Percentiles rank a stretch among this genome's conserved stretches.
These are phyloP conservation scores for Cyprinodon brontotheroides DNA, from an alignment of 2,113 vertebrate genomes.

Conservation along the genomic window DNA sequence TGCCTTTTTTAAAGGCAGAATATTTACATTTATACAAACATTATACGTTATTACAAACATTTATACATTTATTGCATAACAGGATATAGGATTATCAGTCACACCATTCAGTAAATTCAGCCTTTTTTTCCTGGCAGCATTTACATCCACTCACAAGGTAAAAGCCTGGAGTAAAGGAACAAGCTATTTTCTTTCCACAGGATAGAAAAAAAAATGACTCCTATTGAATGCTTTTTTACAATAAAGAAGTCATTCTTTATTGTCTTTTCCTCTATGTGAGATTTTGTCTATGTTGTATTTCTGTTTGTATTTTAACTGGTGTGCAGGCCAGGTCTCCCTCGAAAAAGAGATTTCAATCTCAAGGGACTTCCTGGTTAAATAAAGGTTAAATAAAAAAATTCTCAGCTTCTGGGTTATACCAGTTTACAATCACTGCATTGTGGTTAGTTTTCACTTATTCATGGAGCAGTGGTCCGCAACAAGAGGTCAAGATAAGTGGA, in stretches of 20 bases:
- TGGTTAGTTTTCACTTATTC: conserved; percentile 14
- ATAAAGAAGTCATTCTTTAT: conserved; percentile 12
- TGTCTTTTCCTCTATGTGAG: no score
- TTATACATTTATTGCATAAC: not conserved
- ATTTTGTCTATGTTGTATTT: no score
- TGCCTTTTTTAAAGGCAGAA: not conserved
- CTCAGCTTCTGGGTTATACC: not conserved
- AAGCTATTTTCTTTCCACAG: not conserved
- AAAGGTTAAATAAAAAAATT: no score
- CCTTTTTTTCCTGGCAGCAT: not conserved
- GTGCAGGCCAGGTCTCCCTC: no score
- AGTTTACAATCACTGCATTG: conserved; percentile 20
- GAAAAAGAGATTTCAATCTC: no score
- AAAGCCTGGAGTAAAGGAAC: not conserved
- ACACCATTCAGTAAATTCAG: not conserved
- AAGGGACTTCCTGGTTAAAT: no score
- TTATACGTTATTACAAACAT: no score
- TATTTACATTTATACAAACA: no score
- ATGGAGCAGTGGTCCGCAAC: conserved; percentile 7
- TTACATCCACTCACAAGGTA: not conserved
- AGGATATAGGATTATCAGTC: not conserved
- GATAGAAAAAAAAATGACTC: not conserved
- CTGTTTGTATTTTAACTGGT: no score
- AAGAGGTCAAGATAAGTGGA: conserved; percentile 27
- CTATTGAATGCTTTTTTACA: not conserved